Evolutionary conservation across 2,113 vertebrate species (phyloP).

Genomic region (Oncorhynchus kisutch): DNA sequence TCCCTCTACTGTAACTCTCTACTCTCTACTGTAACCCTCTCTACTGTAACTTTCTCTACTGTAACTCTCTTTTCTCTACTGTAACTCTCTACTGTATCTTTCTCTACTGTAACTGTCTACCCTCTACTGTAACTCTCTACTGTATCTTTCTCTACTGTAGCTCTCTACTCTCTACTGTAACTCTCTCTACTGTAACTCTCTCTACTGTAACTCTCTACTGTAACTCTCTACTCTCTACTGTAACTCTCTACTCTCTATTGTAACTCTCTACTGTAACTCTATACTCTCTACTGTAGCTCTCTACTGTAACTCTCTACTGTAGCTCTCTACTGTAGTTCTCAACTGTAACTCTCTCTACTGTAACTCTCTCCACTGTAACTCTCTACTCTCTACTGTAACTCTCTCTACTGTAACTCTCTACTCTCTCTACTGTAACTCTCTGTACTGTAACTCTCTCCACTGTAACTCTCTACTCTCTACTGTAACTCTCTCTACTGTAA

Average conservation of each 20-base stretch:
- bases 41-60: slow-evolving; percentile 41
- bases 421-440: slow-evolving; percentile 57
- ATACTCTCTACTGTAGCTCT: no score
- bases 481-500: slow-evolving; percentile 70
- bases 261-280: no score
- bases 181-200: slow-evolving; percentile 68
- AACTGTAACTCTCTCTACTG: slow-evolving; percentile 37
- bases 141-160: slow-evolving; percentile 40
- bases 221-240: slow-evolving; percentile 63
- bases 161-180: slow-evolving; percentile 30
- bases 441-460: slow-evolving; percentile 47
- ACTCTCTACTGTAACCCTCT: not conserved
- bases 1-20: slow-evolving; percentile 31
- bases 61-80: not conserved
- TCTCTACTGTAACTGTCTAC: not conserved
- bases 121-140: slow-evolving; percentile 14
- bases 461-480: slow-evolving; percentile 21
- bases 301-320: no score
- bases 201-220: slow-evolving; percentile 32
- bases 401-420: slow-evolving; percentile 59
- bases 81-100: slow-evolving; percentile 63
- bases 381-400: slow-evolving; percentile 61
- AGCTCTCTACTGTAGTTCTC: no score
- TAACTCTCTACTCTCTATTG: slow-evolving; percentile 49
- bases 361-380: slow-evolving; percentile 25